Base-by-base conservation (phyloP, 2,797 vertebrate genomes). In the Choloepus didactylus region DNA sequence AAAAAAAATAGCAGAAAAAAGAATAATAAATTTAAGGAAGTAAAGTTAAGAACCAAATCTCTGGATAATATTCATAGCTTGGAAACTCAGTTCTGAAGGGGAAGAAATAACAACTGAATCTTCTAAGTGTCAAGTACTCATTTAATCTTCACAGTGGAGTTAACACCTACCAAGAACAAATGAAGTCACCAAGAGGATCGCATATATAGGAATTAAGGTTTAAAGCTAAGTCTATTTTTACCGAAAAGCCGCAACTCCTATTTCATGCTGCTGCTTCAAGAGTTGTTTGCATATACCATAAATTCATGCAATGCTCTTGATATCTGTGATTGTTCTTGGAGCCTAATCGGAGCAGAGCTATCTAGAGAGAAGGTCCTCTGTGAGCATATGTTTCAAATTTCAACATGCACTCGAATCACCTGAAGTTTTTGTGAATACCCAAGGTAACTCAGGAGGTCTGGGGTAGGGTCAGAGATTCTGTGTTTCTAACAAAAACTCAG, bases 231-330 rank as follows among this genome's bases (percentile, higher is more conserved):
- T 35, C 46, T 23, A 3, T 35, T 75, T 89, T 51, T 6, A 23
- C 27, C 27, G 6, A 38, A 44, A 77, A 82, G n/a, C n/a, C 38
- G 8, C 15, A 72, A 31, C 6, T 46, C n/a, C 59, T 29, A 49
- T 72, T 90, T 19, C 21, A 35, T 2, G 0, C n/a, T 14, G 41
- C 27, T 21, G 15, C 29, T 70, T 75, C 18, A 11, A 51, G 70
- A 64, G 56, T 5, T 2, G 6, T 41, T 9, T n/a, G 41, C n/a
- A 1, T 25, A 9, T 21, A 18, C 19, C 0, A 0, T 1, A 29
- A 75, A 27, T 29, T 16, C 38, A 4, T 2, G 16, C 4, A 5
- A 12, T 15, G 11, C 41, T 29, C 21, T 15, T 38, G 4, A 9
- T 1, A 9, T 14, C 38, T 41, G 0, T 2, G 3, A 21, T 72